Percentiles rank a stretch among this genome's conserved stretches.
phyloP scores from a whole-genome alignment of 2,113 vertebrate species.

The Albula goreensis region DNA sequence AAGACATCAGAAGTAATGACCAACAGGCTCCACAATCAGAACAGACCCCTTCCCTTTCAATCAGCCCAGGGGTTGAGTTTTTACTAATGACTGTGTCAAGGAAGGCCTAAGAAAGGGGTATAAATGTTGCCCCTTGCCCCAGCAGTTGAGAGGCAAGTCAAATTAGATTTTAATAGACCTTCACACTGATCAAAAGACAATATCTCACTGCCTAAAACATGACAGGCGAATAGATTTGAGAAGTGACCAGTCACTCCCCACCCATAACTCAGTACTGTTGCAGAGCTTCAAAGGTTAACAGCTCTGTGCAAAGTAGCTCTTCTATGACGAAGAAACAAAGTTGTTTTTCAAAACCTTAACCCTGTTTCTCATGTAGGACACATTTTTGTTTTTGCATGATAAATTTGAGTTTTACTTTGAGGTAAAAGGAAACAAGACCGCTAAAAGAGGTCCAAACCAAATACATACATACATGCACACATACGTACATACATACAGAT shows the following conservation, averaged over 20 bases:
- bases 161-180: neutral
- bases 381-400: neutral
- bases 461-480: no score
- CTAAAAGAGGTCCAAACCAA: no score
- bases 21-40: neutral
- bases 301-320: neutral
- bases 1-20: neutral
- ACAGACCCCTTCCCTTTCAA: neutral
- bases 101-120: neutral
- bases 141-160: neutral
- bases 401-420: no score
- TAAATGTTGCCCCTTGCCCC: neutral
- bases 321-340: neutral
- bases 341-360: neutral
- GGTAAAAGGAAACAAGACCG: no score
- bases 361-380: neutral
- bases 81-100: constrained; percentile 2
- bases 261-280: constrained; percentile 1
- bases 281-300: neutral
- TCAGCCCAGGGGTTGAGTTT: neutral
- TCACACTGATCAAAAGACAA: neutral
- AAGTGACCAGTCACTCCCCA: neutral
- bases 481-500: no score
- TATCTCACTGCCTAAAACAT: neutral
- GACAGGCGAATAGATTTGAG: neutral